phyloP scores from a whole-genome alignment of 2,888 invertebrate species.

The Pandemis corylana region DNA sequence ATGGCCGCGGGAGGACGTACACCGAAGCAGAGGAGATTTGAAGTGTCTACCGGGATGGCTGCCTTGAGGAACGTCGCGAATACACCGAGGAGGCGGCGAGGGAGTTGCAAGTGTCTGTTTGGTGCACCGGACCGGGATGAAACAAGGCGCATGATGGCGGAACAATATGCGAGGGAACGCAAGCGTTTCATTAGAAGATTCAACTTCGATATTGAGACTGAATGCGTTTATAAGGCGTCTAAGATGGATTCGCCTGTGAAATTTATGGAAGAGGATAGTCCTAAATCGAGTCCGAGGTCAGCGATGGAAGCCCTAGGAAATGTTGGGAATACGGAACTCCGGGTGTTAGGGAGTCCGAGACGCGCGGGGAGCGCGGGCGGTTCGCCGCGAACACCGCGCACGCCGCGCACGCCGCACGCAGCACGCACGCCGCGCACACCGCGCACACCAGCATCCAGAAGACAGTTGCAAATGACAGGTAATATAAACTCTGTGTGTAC shows the following conservation, averaged over 20 bases:
- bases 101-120: slow-evolving; percentile 85
- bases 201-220: slow-evolving; percentile 85
- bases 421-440: slow-evolving; percentile 71
- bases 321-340: slow-evolving; percentile 74
- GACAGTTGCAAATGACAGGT: slow-evolving; percentile 84
- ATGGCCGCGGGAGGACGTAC: slow-evolving; percentile 81
- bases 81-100: slow-evolving; percentile 72
- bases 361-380: slow-evolving; percentile 62
- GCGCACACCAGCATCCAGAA: slow-evolving; percentile 77
- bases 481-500: slow-evolving; percentile 44
- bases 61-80: slow-evolving; percentile 68
- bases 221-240: slow-evolving; percentile 70
- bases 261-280: slow-evolving; percentile 75
- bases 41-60: slow-evolving; percentile 71
- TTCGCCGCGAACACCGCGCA: slow-evolving; percentile 70
- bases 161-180: slow-evolving; percentile 84
- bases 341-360: slow-evolving; percentile 74
- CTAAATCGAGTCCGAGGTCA: slow-evolving; percentile 70
- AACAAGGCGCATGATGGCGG: slow-evolving; percentile 84
- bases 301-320: slow-evolving; percentile 74
- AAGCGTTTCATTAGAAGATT: slow-evolving; percentile 85
- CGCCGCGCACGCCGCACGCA: slow-evolving; percentile 64
- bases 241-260: slow-evolving; percentile 78
- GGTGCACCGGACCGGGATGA: slow-evolving; percentile 86
- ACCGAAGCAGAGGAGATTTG: slow-evolving; percentile 77